A percentile compares a stretch with the other conserved stretches of the same genome.
phyloP scores from a whole-genome alignment of 2,113 vertebrate genomes.

The Anolis sagrei region DNA sequence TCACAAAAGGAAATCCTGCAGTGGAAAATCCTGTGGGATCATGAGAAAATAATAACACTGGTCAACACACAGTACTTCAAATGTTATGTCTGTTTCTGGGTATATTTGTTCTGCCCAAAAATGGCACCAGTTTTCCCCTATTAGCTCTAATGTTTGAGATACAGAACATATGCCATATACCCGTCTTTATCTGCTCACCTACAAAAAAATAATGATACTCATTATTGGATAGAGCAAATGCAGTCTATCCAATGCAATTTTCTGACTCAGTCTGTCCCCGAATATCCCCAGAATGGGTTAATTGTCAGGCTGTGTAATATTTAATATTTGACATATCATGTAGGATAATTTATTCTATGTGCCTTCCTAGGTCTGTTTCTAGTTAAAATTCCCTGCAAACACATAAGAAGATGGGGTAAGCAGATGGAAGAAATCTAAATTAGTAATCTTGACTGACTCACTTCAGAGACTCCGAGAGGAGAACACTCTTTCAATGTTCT shows the following conservation, averaged over 20 bases:
- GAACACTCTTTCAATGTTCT: neutral
- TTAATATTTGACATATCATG: conserved; percentile 58
- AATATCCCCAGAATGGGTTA: conserved; percentile 60
- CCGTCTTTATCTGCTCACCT: too few species aligned
- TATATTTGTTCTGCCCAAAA: neutral
- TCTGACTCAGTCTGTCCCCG: neutral
- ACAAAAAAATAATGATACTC: too few species aligned
- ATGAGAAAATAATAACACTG: too few species aligned
- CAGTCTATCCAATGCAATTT: too few species aligned
- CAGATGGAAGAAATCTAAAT: neutral
- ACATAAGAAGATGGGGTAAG: neutral
- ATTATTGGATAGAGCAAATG: too few species aligned
- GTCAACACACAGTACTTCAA: too few species aligned
- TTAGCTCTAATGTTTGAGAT: too few species aligned
- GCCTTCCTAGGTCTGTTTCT: neutral
- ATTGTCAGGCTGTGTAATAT: too few species aligned
- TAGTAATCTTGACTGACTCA: neutral
- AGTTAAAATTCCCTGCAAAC: neutral
- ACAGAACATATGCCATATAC: too few species aligned
- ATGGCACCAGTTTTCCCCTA: neutral
- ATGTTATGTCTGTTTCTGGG: too few species aligned
- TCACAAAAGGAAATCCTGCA: too few species aligned
- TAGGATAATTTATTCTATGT: conserved; percentile 59
- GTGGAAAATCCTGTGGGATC: too few species aligned
- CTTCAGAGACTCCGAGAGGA: neutral